Evolutionary conservation across 2,113 vertebrate genomes (phyloP).

Genomic region (Rhinolophus sinicus): DNA sequence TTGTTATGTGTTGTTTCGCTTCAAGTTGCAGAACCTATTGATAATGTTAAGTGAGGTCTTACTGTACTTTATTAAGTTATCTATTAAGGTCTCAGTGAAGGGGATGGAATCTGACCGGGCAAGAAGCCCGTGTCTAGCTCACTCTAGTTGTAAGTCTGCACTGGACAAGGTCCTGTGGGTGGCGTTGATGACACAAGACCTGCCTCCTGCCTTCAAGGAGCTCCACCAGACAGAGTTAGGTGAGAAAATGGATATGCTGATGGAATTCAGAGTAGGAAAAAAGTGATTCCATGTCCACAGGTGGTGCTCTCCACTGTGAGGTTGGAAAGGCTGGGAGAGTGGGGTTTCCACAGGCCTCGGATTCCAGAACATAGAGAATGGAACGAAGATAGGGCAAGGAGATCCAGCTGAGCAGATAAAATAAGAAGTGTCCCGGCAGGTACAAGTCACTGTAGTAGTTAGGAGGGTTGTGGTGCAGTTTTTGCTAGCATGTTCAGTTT

Average conservation of each 20-base stretch:
- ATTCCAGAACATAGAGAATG: not conserved
- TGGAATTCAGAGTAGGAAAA: not conserved
- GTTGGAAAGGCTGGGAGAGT: not conserved
- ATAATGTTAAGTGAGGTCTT: not conserved
- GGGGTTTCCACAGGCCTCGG: not conserved
- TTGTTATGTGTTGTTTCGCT: not conserved
- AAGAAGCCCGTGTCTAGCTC: not conserved
- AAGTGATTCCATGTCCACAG: accelerated
- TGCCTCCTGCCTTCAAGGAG: not conserved
- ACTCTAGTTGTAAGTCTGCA: accelerated
- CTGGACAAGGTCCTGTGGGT: not conserved
- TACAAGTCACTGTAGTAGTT: accelerated
- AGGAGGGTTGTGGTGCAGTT: accelerated
- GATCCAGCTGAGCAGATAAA: not conserved
- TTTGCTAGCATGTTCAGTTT: not conserved
- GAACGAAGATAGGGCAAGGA: not conserved
- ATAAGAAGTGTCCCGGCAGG: not conserved
- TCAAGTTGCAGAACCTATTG: not conserved
- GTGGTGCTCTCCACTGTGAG: not conserved
- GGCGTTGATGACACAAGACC: not conserved
- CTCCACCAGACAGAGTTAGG: not conserved
- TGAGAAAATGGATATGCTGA: not conserved
- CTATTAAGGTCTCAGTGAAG: not conserved
- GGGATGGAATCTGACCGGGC: not conserved
- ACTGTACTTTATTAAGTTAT: not conserved